Base-by-base conservation (phyloP, 2,888 invertebrate species). In the Phasia obesa region DNA sequence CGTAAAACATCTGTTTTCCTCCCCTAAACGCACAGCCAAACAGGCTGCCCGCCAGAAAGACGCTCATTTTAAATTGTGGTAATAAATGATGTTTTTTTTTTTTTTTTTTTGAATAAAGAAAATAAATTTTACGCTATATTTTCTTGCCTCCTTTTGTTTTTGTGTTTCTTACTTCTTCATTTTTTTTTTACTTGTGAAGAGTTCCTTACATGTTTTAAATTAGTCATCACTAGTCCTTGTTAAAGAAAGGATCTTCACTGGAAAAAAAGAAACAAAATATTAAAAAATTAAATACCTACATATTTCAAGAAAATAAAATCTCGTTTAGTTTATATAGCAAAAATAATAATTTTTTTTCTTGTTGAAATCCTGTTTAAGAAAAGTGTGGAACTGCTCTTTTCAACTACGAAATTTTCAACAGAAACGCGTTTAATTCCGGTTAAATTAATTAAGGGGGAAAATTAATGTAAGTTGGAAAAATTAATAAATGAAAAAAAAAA, bases 241-340 rank as follows among this genome's bases (percentile, higher is more conserved):
- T 85, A 78, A 83, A 84, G 85, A 83, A 85, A 81, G 81, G 83
- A 83, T 83, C 74, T 85, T 82, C 74, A 70, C 65, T 80, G 23
- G 38, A 62, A 67, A 25, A 75, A 67, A 47, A 59, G 1, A 15
- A 38, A 21, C 19, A 38, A 55, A 53, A 51, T 4, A 27, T 21
- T 11, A 25, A 15, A n/a, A 31, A 23, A 15, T 23, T 2, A 21
- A 64, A 19, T 25, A 53, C 25, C 42, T 35, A 60, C 15, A 55
- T 23, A 51, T 51, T 49, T 6, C 3, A 51, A 51, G 21, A 23
- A 15, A 42, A 7, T 13, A 11, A 11, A 13, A 38, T 1, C 15
- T 15, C 15, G 2, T 74, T 62, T 35, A 15, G 49, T 59, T 38
- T 42, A 44, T 17, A 53, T 19, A 13, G 27, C 1, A 69, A 42